Conservation (phyloP, 2,113 vertebrate species). For the Strigops habroptila region DNA sequence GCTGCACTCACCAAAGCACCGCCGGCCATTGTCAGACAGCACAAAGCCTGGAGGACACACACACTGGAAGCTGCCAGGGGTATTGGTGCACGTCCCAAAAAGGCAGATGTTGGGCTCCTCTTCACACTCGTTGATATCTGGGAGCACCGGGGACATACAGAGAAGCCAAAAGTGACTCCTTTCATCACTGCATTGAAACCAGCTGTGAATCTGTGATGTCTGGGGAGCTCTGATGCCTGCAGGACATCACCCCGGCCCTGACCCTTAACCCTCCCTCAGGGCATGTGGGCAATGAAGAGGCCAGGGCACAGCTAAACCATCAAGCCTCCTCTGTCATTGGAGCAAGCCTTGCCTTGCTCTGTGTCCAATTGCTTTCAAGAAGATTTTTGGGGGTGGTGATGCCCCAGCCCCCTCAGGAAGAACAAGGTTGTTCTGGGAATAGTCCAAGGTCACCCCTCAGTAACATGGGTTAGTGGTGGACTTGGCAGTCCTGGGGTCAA, state of each 20-base stretch:
- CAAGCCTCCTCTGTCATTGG: rapidly evolving
- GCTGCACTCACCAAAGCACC: slow-evolving; percentile 87
- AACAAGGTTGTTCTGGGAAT: neutral
- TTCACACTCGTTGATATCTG: slow-evolving; percentile 91
- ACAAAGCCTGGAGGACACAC: slow-evolving; percentile 86
- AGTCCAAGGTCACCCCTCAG: neutral
- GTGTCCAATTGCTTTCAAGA: neutral
- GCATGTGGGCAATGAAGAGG: neutral
- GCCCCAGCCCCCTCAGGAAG: neutral
- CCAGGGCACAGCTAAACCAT: neutral
- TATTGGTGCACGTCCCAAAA: slow-evolving; percentile 90
- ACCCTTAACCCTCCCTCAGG: neutral
- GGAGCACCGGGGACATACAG: neutral
- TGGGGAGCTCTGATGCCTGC: neutral
- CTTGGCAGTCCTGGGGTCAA: neutral
- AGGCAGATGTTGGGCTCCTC: slow-evolving; percentile 88
- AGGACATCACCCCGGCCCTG: neutral
- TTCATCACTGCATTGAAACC: neutral
- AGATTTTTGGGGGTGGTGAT: neutral
- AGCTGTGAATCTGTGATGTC: neutral
- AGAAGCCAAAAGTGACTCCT: neutral
- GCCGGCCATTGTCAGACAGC: slow-evolving; percentile 85
- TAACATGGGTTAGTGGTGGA: neutral
- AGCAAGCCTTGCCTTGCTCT: neutral
- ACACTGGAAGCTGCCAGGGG: slow-evolving; percentile 89